Base-by-base conservation (phyloP, 2,797 vertebrate species). In the Paedocypris micromegethes region DNA sequence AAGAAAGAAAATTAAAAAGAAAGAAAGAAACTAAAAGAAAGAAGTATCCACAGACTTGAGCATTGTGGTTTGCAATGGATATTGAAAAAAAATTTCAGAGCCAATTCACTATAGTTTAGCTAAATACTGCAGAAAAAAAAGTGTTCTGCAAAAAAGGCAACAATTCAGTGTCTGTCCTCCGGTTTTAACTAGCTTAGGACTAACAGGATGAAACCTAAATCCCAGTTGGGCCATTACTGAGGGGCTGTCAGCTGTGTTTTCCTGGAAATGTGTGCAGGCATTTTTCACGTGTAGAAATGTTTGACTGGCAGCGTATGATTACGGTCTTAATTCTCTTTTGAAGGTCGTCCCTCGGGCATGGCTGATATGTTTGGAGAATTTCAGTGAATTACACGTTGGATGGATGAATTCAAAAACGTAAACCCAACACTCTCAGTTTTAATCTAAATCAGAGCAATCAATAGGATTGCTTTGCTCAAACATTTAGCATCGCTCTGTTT, bases 161-260 rank as follows among this genome's bases (percentile, higher is more conserved):
- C 49, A 37, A 49, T 40, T 58, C 42, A 48, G 47, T 56, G 64
- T 50, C 58, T 59, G 44, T 72, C 65, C 56, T 66, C 56, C 3
- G n/a, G 63, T 75, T 57, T 43, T 41, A 57, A 63, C 9, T 47
- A 63, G 38, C 45, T 45, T 47, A 75, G 9, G 51, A 60, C 55
- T 49, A 69, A 74, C 52, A 61, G 54, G 59, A 57, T 48, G 80
- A 64, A 82, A 83, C 63, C 51, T 6, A 65, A 82, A 68, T 77
- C 78, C 63, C 9, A 58, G 1, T 41, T 42, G 71, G 55, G 43
- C 57, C 50, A 3, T 45, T 65, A 66, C 71, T 44, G 6, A 44
- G 59, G 59, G 54, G 58, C 64, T 59, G 59, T 58, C n/a, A 42
- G 48, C 45, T 62, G 51, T 49, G 66, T 51, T 65, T 80, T 80